Evolutionary conservation across 2,113 vertebrate species (phyloP), one percentile per base, ranked within the genome.

Genomic region (Corythoichthys haematopterus): DNA sequence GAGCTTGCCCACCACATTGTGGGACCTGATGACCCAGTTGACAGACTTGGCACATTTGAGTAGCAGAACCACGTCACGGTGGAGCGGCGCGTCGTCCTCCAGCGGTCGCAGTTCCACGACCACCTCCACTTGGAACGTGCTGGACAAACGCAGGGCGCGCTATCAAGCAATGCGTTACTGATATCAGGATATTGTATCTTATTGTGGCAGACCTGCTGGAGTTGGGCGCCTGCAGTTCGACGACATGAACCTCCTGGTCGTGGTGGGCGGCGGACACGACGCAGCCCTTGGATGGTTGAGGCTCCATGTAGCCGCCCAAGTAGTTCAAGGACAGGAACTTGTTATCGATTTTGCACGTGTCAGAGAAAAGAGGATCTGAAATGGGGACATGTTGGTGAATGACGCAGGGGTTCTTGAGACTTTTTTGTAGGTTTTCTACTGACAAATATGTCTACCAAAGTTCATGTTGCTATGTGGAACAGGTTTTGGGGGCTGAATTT

Each of bases 241-340:
- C 92, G 72, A 99, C 93, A 85, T 99, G 96, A 47, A 98, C 92
- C 79, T 97, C 95, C 80, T 80, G 90, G 70, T 92, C 87, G 28
- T 85, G 91, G 51, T 86, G 80, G 8, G 88, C 85, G 40, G 76
- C 88, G 14, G 93, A 92, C 50, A 97, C 80, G 48, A 95, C 79
- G 56, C 97, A 99, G 0, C 96, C 95, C 47, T 91, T 93, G 2
- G 96, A 96, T 2, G 89, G 62, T 82, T 96, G 94, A 1, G 93
- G 92, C 58, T 95, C 92, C 11, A 94, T 78, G 74, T 98, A 98
- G 68, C 92, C 92, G 10, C 94, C 97, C 76, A 99, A 93, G 86
- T 99, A 99, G 91, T 99, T 99, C 80, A 98, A 86, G 0, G 97
- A 98, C 45, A 98, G 92, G 82, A 99, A 99, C 80, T 94, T 96